Evolutionary conservation across 2,797 vertebrate species (phyloP), one percentile per base, ranked within the genome.

Genomic region (Esox lucius): DNA sequence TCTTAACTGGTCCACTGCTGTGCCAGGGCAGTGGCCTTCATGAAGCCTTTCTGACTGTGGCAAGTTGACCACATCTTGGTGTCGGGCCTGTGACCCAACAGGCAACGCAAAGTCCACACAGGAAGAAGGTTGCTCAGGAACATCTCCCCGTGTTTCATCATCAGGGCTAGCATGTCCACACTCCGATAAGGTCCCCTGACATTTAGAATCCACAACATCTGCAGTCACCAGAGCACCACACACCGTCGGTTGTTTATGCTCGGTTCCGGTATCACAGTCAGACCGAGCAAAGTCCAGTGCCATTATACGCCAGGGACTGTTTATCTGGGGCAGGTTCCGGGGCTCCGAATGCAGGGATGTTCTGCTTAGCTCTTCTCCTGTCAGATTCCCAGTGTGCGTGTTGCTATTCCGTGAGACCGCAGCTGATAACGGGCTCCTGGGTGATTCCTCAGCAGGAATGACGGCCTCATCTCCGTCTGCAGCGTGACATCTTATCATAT

Each of bases 241-340:
- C 31, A 28, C 16, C 8, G 5, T 68, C 70, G 67, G 31, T 64
- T 68, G 75, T 78, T 72, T 24, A 53, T 26, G 69, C 56, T 48
- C 53, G 4, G 74, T 35, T 6, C 64, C 51, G 70, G 68, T 31
- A 56, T 0, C n/a, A 33, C 35, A 13, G 1, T 35, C 53, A 16
- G 59, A 71, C 28, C 64, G 77, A 70, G 33, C 42, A 19, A 42
- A 46, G 70, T 16, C 28, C 64, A 17, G 64, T 66, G 39, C 33
- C 3, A 16, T 19, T 53, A 5, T 12, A 31, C 42, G 2, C 33
- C 80, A 83, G 35, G 80, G 62, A 39, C 49, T 51, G 51, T 42
- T 24, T 39, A 22, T 7, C 56, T 13, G 26, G 0, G 70, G 72
- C 49, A 70, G 77, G 15, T 65, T 78, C 39, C 24, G 11, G 62